Percentiles rank a stretch among this genome's conserved stretches.
These are phyloP conservation scores for Threskiornis aethiopicus DNA, from an alignment of 2,797 vertebrate species.

Conservation along the genomic window DNA sequence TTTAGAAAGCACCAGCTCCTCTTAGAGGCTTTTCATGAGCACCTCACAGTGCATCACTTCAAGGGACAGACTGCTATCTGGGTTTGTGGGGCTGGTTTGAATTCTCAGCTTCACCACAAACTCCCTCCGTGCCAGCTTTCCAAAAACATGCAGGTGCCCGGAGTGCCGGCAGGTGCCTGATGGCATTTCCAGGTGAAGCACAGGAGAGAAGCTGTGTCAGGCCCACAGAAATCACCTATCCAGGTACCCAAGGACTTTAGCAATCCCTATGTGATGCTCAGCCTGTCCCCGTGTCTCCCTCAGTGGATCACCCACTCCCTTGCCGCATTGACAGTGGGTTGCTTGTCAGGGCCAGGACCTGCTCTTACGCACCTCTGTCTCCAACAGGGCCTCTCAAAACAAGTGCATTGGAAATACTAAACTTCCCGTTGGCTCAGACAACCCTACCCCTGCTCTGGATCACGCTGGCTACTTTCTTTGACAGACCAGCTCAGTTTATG, in stretches of 20 bases:
- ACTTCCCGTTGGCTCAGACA: not conserved
- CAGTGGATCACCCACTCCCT: fast-evolving
- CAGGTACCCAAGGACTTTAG: not conserved
- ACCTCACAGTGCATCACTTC: not conserved
- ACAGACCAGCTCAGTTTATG: constrained; percentile 32
- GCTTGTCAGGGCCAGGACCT: not conserved
- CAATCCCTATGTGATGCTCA: not conserved
- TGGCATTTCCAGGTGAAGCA: not conserved
- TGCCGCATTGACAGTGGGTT: fast-evolving
- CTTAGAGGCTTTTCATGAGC: not conserved
- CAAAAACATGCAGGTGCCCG: not conserved
- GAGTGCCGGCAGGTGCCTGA: not conserved
- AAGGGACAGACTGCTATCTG: not conserved
- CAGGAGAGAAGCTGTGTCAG: not conserved
- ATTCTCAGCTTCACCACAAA: not conserved
- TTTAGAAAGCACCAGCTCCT: not conserved
- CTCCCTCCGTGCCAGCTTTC: not conserved
- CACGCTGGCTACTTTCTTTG: not conserved
- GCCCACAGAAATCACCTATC: not conserved
- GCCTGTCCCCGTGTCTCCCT: fast-evolving
- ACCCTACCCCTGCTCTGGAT: constrained; percentile 8
- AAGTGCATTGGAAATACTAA: not conserved
- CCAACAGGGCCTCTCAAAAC: not conserved
- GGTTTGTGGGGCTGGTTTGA: not conserved
- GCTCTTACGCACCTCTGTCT: not conserved